Conservation (phyloP, 2,113 vertebrate genomes). For the Xyrauchen texanus region DNA sequence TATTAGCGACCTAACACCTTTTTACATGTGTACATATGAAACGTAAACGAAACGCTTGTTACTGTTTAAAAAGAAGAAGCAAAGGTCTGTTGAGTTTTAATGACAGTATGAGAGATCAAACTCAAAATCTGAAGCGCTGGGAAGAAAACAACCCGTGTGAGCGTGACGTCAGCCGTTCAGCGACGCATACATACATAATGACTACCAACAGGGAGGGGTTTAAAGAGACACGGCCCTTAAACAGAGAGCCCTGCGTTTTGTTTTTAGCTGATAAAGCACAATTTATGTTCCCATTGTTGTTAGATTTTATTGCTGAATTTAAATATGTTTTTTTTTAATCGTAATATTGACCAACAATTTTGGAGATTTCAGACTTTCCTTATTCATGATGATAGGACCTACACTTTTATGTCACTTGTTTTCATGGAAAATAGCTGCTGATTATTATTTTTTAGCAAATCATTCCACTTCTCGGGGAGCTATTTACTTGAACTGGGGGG, state of each 20-base stretch:
- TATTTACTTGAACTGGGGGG: too few species aligned
- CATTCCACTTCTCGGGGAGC: too few species aligned
- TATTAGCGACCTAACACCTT: not conserved
- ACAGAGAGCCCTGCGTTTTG: not conserved
- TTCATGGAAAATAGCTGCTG: too few species aligned
- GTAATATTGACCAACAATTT: too few species aligned
- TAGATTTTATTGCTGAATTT: too few species aligned
- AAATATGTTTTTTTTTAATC: too few species aligned
- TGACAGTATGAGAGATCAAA: not conserved
- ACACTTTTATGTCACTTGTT: too few species aligned
- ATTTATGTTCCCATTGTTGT: too few species aligned
- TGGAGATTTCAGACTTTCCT: too few species aligned
- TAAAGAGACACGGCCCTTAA: not conserved
- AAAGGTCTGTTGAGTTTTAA: not conserved
- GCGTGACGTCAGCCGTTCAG: constrained; percentile 27
- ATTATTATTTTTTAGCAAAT: too few species aligned
- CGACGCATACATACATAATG: constrained; percentile 4
- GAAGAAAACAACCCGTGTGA: constrained; percentile 57
- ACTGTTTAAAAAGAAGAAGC: not conserved
- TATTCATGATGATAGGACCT: too few species aligned
- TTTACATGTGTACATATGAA: not conserved
- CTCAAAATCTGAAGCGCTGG: constrained; percentile 27
- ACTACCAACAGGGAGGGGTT: not conserved
- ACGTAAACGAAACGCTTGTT: not conserved
- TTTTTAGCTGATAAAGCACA: too few species aligned